Evolutionary conservation across 1,140 invertebrate genomes (phyloP), one percentile per base, ranked within the genome.

Genomic region (Lethrus apterus): DNA sequence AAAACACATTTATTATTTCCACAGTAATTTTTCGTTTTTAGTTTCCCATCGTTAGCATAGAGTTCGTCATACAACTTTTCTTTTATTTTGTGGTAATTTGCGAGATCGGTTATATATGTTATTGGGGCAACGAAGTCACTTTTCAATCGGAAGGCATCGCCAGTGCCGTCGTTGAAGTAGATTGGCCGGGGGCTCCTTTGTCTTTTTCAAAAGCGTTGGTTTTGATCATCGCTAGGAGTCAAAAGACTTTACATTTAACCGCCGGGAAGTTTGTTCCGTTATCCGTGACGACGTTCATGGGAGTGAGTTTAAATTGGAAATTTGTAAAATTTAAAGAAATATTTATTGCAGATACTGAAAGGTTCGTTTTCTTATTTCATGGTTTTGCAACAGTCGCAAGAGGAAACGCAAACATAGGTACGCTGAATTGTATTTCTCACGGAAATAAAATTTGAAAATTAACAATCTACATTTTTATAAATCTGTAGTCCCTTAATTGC

Each of bases 261-360:
- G 68, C 66, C 48, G 66, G 59, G 10, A 57, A 54, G 14, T 50
- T 70, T 48, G 51, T 70, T 10, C 60, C 67, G 35, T 62, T 70
- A n/a, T 68, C 68, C 3, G 58, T 69, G 5, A 58, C 67, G 24
- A 69, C 66, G 0, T 70, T 67, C 46, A 38, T 67, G 21, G 65
- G 60, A 58, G 68, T 68, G 17, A 38, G 4, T 38, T 47, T 15
- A n/a, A 35, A 10, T 9, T 30, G 31, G 5, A n/a, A 26, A 32
- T 32, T 11, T 11, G 10, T 5, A 43, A 7, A 31, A 13, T n/a
- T 13, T 40, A 33, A 8, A 11, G 20, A 34, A 7, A 26, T 26
- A 2, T 15, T 8, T 40, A 4, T 40, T 42, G 40, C 13, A 47
- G 45, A 41, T 47, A 41, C 10, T 47, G 4, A 47, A 41, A 29